Evolutionary conservation across 2,888 invertebrate genomes (phyloP), one percentile per base, ranked within the genome.

Genomic region (Pomacea canaliculata): DNA sequence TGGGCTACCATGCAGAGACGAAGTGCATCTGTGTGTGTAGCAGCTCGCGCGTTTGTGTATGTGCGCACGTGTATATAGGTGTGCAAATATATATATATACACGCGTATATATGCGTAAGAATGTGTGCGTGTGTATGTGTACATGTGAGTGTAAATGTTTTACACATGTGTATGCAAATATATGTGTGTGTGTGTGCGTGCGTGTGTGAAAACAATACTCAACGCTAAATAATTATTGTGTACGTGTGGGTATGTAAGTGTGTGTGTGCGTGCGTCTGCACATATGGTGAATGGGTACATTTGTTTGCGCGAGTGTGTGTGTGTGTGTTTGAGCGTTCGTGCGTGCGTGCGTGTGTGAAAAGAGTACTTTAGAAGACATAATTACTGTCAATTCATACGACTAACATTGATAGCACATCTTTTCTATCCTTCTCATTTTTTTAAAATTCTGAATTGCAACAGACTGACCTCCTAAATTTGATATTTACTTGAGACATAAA

Each of bases 51-150:
- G 70, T 59, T 4, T 70, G 70, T 59, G 7, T 70, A 56, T 70
- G 70, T 48, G 37, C 59, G 16, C 19, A 5, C n/a, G 13, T 59
- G n/a, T 70, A 51, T 70, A 7, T 70, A 37, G 19, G n/a, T 27
- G 49, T 49, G 70, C 48, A 62, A 60, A 10, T 46, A 46, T 71
- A 7, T 71, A 46, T 71, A 19, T 62, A 37, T 37, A 16, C 48
- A 46, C 48, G 48, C 48, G 16, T 63, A 13, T 63, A 18, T 62
- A 7, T 1, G 9, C 4, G 23, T 23, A 48, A 10, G 69, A 10
- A 3, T 69, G 69, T 69, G 69, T 69, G 69, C 49, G 69, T 69
- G 69, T 69, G 69, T 48, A 8, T 69, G 69, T 69, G 69, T 49
- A 2, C 49, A 10, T 69, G 49, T 69, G 48, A 23, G 23, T 23